phyloP scores from a whole-genome alignment of 2,888 invertebrate species.

The Agrypnus murinus region DNA sequence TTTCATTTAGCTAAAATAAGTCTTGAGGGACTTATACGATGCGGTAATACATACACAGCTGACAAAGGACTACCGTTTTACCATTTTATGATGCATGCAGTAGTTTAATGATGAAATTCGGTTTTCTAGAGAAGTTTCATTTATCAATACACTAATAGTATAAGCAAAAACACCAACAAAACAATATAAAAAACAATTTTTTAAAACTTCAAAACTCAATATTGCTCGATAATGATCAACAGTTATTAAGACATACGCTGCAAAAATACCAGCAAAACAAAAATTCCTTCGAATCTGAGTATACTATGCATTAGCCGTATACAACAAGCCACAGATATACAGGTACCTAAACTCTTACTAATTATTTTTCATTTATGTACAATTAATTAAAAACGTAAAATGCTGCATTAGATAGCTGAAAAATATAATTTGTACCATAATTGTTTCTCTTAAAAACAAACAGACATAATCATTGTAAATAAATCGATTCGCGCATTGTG shows the following conservation, averaged over 20 bases:
- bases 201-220: slow-evolving; percentile 50
- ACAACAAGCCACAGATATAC: slow-evolving; percentile 71
- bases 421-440: slow-evolving; percentile 49
- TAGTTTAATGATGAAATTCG: slow-evolving; percentile 66
- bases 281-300: slow-evolving; percentile 43
- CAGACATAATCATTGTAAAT: neutral
- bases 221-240: slow-evolving; percentile 48
- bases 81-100: slow-evolving; percentile 50
- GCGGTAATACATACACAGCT: slow-evolving; percentile 56
- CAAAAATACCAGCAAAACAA: slow-evolving; percentile 41
- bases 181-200: slow-evolving; percentile 50
- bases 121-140: slow-evolving; percentile 69
- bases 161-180: slow-evolving; percentile 50
- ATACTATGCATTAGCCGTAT: slow-evolving; percentile 62
- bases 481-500: no score
- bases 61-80: slow-evolving; percentile 53
- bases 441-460: slow-evolving; percentile 41
- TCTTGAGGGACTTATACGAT: slow-evolving; percentile 50
- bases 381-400: slow-evolving; percentile 37
- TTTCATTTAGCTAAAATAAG: slow-evolving; percentile 53
- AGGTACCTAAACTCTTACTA: slow-evolving; percentile 67
- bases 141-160: slow-evolving; percentile 46
- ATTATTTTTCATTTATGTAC: slow-evolving; percentile 35
- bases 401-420: slow-evolving; percentile 30
- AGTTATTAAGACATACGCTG: slow-evolving; percentile 39